Evolutionary conservation across 2,113 vertebrate genomes (phyloP).

Genomic region (Sciurus niger): DNA sequence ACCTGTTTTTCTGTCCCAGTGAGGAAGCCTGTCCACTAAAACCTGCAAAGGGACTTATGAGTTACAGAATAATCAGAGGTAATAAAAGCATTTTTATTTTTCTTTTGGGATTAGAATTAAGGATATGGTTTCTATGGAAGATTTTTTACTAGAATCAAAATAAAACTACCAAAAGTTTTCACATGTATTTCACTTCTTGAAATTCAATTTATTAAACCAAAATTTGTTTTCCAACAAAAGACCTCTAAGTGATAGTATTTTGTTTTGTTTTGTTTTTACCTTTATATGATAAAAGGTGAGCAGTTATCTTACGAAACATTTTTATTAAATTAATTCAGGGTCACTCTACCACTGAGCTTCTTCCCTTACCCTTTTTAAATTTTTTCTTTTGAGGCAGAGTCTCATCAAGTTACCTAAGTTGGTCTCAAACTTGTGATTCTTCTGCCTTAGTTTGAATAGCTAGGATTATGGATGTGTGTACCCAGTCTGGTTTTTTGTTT

Average conservation of each 20-base stretch:
- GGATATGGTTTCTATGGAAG: not conserved
- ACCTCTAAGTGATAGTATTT: not conserved
- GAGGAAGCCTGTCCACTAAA: conserved; percentile 87
- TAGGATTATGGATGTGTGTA: not conserved
- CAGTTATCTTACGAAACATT: not conserved
- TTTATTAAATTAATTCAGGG: not conserved
- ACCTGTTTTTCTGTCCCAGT: conserved; percentile 89
- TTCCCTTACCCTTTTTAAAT: not conserved
- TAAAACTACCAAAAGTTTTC: not conserved
- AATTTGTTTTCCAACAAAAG: not conserved
- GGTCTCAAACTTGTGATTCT: not conserved
- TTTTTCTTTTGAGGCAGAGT: not conserved
- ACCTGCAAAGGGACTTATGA: conserved; percentile 79
- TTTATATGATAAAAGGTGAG: not conserved
- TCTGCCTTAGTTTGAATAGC: not conserved
- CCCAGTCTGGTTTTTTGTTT: no score
- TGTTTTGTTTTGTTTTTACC: conserved; percentile 20
- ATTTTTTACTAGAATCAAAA: conserved; percentile 14
- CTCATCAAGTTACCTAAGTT: not conserved
- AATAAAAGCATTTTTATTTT: conserved; percentile 58
- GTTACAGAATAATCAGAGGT: conserved; percentile 87
- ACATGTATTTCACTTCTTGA: not conserved
- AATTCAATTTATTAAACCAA: conserved; percentile 26
- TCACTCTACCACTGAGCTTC: no score
- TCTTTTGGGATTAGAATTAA: conserved; percentile 12